Conservation (phyloP, 2,113 vertebrate species). For the Clupea harengus region DNA sequence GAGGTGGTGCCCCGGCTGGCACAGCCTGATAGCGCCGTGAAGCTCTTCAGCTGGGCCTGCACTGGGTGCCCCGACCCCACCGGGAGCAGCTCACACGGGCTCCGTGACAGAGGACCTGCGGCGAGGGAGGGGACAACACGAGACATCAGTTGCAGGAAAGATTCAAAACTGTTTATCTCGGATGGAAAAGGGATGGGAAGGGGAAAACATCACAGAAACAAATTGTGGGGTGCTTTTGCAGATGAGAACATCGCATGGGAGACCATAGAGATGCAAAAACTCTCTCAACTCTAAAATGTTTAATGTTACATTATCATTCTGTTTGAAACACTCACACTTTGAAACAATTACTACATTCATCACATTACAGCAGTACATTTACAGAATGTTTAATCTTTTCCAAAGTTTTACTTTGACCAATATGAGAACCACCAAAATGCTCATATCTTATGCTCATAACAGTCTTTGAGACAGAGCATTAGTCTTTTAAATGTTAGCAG, state of each 20-base stretch:
- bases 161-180: too few species aligned
- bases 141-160: background rate
- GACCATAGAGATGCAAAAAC: too few species aligned
- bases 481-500: background rate
- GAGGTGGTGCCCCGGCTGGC: constrained; percentile 83
- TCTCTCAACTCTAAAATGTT: background rate
- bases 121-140: background rate
- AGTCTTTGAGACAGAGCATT: background rate
- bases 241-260: too few species aligned
- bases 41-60: constrained; percentile 85
- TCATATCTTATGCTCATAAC: background rate
- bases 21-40: constrained; percentile 86
- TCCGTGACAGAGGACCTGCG: constrained; percentile 75
- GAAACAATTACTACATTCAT: background rate
- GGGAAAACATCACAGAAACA: too few species aligned
- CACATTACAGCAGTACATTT: background rate
- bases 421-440: background rate
- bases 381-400: background rate
- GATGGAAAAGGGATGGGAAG: background rate
- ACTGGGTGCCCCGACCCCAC: constrained; percentile 86
- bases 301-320: background rate
- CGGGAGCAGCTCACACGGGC: constrained; percentile 78
- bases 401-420: background rate
- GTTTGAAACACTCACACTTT: background rate
- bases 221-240: too few species aligned